Conservation (phyloP, 2,797 vertebrate species). For the Sebastes wilsoni region DNA sequence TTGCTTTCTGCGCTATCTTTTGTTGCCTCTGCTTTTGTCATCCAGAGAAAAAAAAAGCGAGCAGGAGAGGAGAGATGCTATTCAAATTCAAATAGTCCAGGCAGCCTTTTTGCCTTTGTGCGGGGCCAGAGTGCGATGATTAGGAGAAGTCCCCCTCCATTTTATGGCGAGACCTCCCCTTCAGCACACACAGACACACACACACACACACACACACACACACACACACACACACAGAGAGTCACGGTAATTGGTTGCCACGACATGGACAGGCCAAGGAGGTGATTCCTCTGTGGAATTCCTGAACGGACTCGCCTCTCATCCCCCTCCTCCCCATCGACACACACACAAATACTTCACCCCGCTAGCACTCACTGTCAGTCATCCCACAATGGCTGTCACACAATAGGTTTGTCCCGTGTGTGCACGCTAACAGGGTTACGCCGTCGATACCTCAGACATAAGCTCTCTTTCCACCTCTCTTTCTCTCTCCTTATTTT, state of each 20-base stretch:
- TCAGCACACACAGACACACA: constrained; percentile 22
- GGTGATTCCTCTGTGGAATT: constrained; percentile 81
- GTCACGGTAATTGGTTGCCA: constrained; percentile 77
- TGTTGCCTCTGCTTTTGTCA: constrained; percentile 78
- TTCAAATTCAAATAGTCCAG: constrained; percentile 83
- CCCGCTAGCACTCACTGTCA: constrained; percentile 75
- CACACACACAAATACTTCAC: constrained; percentile 37
- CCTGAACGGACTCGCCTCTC: constrained; percentile 63
- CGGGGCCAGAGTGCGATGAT: constrained; percentile 77
- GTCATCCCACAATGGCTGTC: constrained; percentile 78
- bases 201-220: constrained; percentile 16
- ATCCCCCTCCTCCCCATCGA: constrained; percentile 24
- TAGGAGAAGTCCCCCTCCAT: constrained; percentile 78
- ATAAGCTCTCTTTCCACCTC: constrained; percentile 48
- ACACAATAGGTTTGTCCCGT: constrained; percentile 55
- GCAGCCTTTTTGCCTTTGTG: constrained; percentile 79
- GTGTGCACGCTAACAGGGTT: constrained; percentile 58
- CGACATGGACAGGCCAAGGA: constrained; percentile 74
- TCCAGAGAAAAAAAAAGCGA: constrained; percentile 45
- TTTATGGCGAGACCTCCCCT: constrained; percentile 68
- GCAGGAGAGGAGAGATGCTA: constrained; percentile 67
- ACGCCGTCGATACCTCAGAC: constrained; percentile 37
- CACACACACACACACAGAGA: constrained; percentile 39
- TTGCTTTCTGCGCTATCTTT: constrained; percentile 81
- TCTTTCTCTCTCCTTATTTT: background rate